Evolutionary conservation across 2,113 vertebrate genomes (phyloP).

Genomic region (Butastur rufipennis): DNA sequence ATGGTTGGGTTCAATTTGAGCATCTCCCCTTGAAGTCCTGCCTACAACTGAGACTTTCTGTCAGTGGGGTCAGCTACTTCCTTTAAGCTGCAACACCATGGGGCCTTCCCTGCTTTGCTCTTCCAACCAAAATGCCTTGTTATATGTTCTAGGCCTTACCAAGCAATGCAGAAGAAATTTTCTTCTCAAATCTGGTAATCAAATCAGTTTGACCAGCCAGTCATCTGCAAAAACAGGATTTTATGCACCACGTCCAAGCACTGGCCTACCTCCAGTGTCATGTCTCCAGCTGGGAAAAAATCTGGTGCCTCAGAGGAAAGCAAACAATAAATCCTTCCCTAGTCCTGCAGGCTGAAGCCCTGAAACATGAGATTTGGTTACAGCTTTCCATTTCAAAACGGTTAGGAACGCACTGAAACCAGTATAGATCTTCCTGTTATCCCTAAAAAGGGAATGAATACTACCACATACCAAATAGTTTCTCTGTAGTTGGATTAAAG

Average conservation of each 20-base stretch:
- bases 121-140: neutral
- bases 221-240: neutral
- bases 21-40: neutral
- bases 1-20: neutral
- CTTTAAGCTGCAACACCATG: fast-evolving
- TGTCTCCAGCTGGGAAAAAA: constrained; percentile 41
- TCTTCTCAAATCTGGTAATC: constrained; percentile 13
- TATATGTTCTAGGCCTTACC: neutral
- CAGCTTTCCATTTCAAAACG: neutral
- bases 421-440: neutral
- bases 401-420: neutral
- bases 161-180: neutral
- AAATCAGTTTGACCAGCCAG: constrained; percentile 35
- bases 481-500: neutral
- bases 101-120: neutral
- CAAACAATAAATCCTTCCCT: constrained; percentile 45
- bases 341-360: constrained; percentile 7
- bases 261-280: constrained; percentile 35
- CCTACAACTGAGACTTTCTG: neutral
- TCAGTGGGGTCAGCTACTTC: neutral
- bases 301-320: constrained; percentile 34
- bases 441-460: neutral
- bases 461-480: neutral
- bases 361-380: constrained; percentile 36
- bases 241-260: neutral